phyloP scores from a whole-genome alignment of 2,797 vertebrate species.

The Thamnophis elegans region DNA sequence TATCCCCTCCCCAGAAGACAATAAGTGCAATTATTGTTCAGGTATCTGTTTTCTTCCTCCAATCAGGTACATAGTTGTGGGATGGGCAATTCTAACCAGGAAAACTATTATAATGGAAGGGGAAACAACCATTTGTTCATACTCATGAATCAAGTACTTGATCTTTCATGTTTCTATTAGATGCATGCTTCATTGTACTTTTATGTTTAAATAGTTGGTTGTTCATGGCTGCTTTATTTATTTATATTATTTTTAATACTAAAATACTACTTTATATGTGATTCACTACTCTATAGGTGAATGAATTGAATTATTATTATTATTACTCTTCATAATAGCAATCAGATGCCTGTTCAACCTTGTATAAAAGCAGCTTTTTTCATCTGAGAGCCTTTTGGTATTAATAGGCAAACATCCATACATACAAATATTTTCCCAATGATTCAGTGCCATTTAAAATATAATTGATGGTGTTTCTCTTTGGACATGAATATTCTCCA shows the following conservation, averaged over 20 bases:
- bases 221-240: neutral
- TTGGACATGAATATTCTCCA: neutral
- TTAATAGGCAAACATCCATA: neutral
- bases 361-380: neutral
- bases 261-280: neutral
- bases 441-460: neutral
- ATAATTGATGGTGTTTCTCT: neutral
- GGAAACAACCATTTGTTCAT: neutral
- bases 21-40: neutral
- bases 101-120: neutral
- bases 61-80: neutral
- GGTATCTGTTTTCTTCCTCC: neutral
- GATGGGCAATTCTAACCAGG: neutral
- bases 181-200: neutral
- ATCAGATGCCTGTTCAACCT: neutral
- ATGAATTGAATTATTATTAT: neutral
- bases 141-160: neutral
- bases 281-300: neutral
- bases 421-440: neutral
- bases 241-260: neutral
- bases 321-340: neutral
- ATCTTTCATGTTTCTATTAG: neutral
- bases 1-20: neutral
- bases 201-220: neutral
- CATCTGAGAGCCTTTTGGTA: neutral